A percentile compares a stretch with the other conserved stretches of the same genome.
These are phyloP conservation scores for Tenualosa thibaudeaui DNA, from an alignment of 2,797 vertebrate species.

Conservation along the genomic window DNA sequence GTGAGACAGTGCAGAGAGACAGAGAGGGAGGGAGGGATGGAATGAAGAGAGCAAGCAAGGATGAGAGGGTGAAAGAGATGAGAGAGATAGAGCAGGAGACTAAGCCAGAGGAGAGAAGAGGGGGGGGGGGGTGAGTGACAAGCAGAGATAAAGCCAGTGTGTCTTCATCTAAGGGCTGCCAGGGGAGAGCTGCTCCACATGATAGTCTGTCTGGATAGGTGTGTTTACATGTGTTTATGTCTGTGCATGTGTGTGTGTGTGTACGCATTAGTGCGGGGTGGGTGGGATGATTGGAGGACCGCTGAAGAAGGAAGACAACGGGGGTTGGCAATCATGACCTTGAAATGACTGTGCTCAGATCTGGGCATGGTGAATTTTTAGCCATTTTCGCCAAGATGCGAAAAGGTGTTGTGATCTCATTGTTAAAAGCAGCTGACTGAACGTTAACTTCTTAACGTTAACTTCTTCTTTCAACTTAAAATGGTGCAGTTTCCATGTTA, in stretches of 20 bases:
- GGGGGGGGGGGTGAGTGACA: not conserved
- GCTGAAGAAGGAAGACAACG: constrained; percentile 36
- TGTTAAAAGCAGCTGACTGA: not conserved
- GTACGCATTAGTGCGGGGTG: too few species aligned
- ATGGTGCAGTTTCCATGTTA: too few species aligned
- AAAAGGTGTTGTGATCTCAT: too few species aligned
- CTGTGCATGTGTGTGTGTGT: not conserved
- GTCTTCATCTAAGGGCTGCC: constrained; percentile 1
- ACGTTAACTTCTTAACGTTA: too few species aligned
- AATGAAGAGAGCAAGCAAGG: not conserved
- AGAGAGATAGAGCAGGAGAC: not conserved
- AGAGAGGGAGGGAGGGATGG: not conserved
- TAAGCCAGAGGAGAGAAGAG: not conserved
- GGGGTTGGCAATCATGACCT: constrained; percentile 59
- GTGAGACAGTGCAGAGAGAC: not conserved
- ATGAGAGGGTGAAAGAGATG: constrained; percentile 12
- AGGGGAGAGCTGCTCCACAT: not conserved
- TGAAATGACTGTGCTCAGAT: constrained; percentile 56
- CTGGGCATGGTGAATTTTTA: too few species aligned
- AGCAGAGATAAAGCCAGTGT: not conserved
- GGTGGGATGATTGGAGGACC: too few species aligned
- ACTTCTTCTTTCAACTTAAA: too few species aligned
- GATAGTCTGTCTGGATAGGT: not conserved
- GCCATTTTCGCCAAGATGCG: too few species aligned
- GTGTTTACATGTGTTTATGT: not conserved